Conservation (phyloP, 2,888 invertebrate genomes). For the Galeruca laticollis region DNA sequence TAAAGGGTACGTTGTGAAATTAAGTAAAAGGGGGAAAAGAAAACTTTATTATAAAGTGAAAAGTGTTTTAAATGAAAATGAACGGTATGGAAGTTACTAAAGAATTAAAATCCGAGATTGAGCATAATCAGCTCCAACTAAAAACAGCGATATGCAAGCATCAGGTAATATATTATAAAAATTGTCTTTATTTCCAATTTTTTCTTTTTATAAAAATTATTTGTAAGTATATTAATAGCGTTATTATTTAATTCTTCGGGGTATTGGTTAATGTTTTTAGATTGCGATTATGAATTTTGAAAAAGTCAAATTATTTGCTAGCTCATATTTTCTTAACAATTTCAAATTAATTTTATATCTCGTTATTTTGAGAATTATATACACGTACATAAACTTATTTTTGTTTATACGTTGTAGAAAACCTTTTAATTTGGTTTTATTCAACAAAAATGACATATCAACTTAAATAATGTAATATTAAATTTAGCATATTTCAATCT, state of each 20-base stretch:
- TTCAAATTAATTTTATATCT: no score
- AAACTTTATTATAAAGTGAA: constrained; percentile 17
- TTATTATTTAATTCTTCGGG: neutral
- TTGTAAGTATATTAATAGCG: neutral
- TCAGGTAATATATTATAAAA: constrained; percentile 62
- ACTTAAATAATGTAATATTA: no score
- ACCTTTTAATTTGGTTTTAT: no score
- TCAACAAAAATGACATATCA: no score
- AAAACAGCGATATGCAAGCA: constrained; percentile 65
- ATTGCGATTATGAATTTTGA: neutral
- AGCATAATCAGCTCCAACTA: constrained; percentile 63
- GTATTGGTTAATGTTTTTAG: neutral
- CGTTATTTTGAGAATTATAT: no score
- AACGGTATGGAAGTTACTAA: constrained; percentile 63
- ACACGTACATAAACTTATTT: no score
- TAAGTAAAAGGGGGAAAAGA: neutral
- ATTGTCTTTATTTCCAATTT: constrained; percentile 50
- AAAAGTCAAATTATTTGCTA: no score
- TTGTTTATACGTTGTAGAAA: no score
- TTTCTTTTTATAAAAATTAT: constrained; percentile 4
- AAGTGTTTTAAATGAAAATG: constrained; percentile 47
- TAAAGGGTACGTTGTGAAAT: neutral
- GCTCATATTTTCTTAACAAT: no score
- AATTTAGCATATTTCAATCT: no score
- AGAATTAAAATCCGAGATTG: constrained; percentile 62